phyloP scores from a whole-genome alignment of 1,140 invertebrate genomes.

The Scylla paramamosain region DNA sequence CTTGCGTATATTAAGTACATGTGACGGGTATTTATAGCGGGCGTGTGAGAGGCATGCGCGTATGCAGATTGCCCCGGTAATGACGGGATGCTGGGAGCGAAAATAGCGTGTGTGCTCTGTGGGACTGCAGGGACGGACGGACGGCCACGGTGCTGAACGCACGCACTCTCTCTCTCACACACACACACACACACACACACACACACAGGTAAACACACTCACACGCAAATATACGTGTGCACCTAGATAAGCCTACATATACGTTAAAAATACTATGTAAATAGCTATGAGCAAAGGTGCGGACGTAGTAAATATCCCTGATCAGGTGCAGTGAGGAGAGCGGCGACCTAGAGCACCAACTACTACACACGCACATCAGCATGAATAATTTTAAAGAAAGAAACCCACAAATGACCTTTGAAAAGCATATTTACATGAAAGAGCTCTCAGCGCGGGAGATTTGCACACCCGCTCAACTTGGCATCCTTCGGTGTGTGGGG shows the following conservation, averaged over 20 bases:
- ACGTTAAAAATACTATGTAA: too few species aligned
- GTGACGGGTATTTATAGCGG: constrained; percentile 43
- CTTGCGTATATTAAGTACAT: constrained; percentile 52
- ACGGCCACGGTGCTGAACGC: too few species aligned
- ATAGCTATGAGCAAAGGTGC: too few species aligned
- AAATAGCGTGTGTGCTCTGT: constrained; percentile 29
- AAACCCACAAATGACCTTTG: constrained; percentile 8
- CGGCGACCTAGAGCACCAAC: too few species aligned
- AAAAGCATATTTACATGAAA: constrained; percentile 7
- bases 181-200: too few species aligned
- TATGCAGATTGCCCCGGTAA: constrained; percentile 48
- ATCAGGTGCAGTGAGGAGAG: too few species aligned
- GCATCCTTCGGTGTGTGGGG: neutral
- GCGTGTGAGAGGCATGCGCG: constrained; percentile 31
- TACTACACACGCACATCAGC: neutral
- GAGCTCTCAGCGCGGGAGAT: neutral
- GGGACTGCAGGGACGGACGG: neutral
- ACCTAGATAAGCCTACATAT: too few species aligned
- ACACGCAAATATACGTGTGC: too few species aligned
- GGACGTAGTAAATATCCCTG: too few species aligned
- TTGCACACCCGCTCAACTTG: neutral
- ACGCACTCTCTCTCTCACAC: too few species aligned
- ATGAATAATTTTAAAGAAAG: constrained; percentile 25
- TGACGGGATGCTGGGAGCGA: neutral
- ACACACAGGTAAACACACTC: too few species aligned